phyloP scores from a whole-genome alignment of 1,140 invertebrate genomes.

The Pseudobourletiella spinata region DNA sequence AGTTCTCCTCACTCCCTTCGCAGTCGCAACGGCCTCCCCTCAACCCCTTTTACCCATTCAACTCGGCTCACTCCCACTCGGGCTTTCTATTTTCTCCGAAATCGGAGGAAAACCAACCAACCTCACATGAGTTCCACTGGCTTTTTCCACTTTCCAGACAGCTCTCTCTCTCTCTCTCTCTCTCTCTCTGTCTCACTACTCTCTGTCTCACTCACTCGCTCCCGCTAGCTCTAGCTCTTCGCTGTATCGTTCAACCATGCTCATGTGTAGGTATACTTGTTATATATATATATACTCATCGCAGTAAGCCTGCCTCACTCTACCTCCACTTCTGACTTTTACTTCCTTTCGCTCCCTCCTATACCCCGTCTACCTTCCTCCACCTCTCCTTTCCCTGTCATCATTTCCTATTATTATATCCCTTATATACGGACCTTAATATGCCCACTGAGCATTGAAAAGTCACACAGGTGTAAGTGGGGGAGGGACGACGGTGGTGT shows the following conservation, averaged over 20 bases:
- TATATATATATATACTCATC: no score
- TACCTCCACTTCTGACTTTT: no score
- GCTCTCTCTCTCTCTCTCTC: not conserved
- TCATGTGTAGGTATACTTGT: no score
- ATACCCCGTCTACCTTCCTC: not conserved
- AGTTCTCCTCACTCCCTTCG: no score
- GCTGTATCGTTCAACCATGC: no score
- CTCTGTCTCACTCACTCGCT: not conserved
- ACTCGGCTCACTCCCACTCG: not conserved
- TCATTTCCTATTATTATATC: not conserved
- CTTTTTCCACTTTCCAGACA: not conserved
- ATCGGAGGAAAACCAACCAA: not conserved
- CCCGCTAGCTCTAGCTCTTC: not conserved
- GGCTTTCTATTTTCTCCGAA: no score
- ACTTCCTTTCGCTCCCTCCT: not conserved
- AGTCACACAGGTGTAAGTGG: not conserved
- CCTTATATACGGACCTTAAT: not conserved
- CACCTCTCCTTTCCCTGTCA: not conserved
- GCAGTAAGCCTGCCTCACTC: no score
- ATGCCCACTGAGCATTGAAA: not conserved
- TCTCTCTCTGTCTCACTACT: constrained; percentile 3
- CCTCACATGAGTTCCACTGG: not conserved
- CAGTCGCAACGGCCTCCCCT: constrained; percentile 17
- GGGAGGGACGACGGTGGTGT: no score
- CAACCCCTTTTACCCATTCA: not conserved